Evolutionary conservation across 2,113 vertebrate species (phyloP), one percentile per base, ranked within the genome.

Genomic region (Pagrus major): DNA sequence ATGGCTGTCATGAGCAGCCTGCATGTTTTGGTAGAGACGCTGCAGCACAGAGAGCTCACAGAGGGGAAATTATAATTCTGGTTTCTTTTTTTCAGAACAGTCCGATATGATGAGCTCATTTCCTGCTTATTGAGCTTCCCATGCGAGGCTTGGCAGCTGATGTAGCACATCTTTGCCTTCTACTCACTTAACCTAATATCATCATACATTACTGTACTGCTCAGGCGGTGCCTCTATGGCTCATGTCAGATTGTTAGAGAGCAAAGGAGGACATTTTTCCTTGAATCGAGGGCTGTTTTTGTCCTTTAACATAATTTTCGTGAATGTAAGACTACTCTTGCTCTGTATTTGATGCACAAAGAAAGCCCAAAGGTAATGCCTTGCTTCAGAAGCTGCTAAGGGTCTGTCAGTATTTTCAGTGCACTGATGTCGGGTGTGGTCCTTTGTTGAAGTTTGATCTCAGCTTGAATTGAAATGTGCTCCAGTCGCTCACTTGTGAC

Each of bases 201-300:
- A 84, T 91, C 90, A 87, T 90, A 9, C 69, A 92, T 92, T 85
- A 90, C n/a, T 88, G 88, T 68, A 86, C 72, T n/a, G 59, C 75
- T 52, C 52, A 68, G 41, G 27, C 7, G 4, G 23, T 61, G 63
- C 71, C 29, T 71, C 51, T 20, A 25, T 47, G 70, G 29, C 64
- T 65, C 42, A 6, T 74, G 63, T 71, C 58, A 72, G 51, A 21
- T 49, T 71, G 56, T 33, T 55, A 27, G 61, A 80, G 41, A 9
- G 63, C 59, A 25, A 52, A 42, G 46, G 25, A 74, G n/a, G n/a
- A n/a, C 2, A 7, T 65, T 69, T n/a, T 68, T 54, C 14, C 56
- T 51, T 23, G 6, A 76, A 23, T 7, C 52, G 31, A 71, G 15
- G 10, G 21, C 73, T 46, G 10, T 21, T 49, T 47, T 37, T 9